Evolutionary conservation across 2,888 invertebrate species (phyloP), one percentile per base, ranked within the genome.

Genomic region (Stenurella melanura): DNA sequence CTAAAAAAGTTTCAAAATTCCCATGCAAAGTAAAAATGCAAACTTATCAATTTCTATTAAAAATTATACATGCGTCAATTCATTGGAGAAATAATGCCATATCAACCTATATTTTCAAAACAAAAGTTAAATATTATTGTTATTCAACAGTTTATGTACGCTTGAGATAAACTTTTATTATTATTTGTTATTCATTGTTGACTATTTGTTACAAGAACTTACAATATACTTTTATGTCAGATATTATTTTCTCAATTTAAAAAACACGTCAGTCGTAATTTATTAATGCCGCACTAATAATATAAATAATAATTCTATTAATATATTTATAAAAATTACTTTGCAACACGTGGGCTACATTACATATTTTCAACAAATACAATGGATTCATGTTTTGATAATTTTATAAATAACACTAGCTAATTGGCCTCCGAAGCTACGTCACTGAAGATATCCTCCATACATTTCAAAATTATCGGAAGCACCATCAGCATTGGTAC

Each of bases 121-220:
- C 54, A 67, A 56, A 56, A 21, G n/a, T 67, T 70, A 70, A 70
- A 58, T 70, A 70, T 58, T 60, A 70, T 70, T 58, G 58, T 70
- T 54, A 58, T 70, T 34, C 63, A 70, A 58, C 34, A 58, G 19
- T 58, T 70, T 70, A 58, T 70, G 26, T 70, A 30, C 21, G 60
- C 21, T 17, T 19, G 54, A 19, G 70, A 70, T 70, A 58, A 70
- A 56, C 19, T 70, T 70, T 70, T 70, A 70, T 70, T 70, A 70
- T 70, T 70, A 70, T 70, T 70, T 58, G 70, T 70, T 70, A 70
- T 60, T 57, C 58, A 69, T 70, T 70, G 58, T 70, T 58, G 70
- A 60, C 58, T 58, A 70, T 19, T 70, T 70, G 21, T 70, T 42
- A 60, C 70, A 70, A 38, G 19, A 70, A 57, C 34, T 12, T 21